Evolutionary conservation across 2,888 invertebrate genomes (phyloP).

Genomic region (Pediacus dermestoides): DNA sequence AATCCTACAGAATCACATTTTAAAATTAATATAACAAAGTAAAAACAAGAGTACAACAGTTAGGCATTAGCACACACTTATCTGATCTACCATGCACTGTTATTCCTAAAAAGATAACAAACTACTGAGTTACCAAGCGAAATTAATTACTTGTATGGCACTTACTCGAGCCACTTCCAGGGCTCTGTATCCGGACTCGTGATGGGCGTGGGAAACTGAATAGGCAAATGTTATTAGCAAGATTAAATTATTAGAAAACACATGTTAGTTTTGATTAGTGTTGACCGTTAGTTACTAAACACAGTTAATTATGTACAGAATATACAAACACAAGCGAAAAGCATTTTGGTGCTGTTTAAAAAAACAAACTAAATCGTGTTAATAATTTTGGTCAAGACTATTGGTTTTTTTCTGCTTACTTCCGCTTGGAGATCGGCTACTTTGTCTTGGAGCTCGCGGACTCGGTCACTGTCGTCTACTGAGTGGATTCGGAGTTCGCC

Average conservation of each 20-base stretch:
- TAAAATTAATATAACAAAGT: too few species aligned
- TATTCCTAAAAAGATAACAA: slow-evolving; percentile 15
- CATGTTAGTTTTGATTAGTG: too few species aligned
- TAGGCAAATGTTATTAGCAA: slow-evolving; percentile 42
- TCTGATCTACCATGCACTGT: too few species aligned
- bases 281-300: too few species aligned
- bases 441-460: slow-evolving; percentile 87
- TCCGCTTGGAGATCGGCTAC: slow-evolving; percentile 91
- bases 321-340: too few species aligned
- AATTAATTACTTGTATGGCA: slow-evolving; percentile 33
- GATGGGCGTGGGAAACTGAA: slow-evolving; percentile 84
- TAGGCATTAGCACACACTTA: too few species aligned
- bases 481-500: slow-evolving; percentile 82
- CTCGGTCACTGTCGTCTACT: slow-evolving; percentile 79
- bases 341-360: slow-evolving; percentile 6
- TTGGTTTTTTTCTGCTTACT: slow-evolving; percentile 67
- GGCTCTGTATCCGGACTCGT: slow-evolving; percentile 85
- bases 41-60: too few species aligned
- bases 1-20: too few species aligned
- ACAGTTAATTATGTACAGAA: slow-evolving; percentile 17
- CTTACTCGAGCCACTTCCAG: slow-evolving; percentile 88
- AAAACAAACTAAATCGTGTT: too few species aligned
- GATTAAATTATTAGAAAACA: too few species aligned
- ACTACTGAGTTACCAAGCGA: slow-evolving; percentile 13
- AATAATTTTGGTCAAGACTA: too few species aligned